A percentile compares a stretch with the other conserved stretches of the same genome.
Conservation (phyloP, 2,113 vertebrate species). For the Cochlearius cochlearius region DNA sequence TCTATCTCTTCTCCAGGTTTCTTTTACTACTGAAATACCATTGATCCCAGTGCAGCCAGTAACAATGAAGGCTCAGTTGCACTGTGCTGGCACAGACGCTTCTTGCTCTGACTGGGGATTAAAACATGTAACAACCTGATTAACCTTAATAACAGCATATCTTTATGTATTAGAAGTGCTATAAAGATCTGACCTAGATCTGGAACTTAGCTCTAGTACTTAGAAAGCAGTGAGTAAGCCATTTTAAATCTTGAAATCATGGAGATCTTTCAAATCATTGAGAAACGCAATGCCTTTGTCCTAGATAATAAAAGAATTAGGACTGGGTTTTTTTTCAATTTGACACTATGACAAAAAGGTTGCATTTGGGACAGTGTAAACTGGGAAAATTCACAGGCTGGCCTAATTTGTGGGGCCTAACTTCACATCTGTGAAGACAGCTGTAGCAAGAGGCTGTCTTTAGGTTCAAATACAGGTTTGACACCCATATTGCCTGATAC, state of each 20-base stretch:
- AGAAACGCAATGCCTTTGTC: neutral
- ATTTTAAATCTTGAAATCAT: neutral
- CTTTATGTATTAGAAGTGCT: neutral
- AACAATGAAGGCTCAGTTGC: neutral
- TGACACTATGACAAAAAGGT: neutral
- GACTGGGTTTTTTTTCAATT: neutral
- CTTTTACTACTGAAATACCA: neutral
- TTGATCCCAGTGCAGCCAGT: neutral
- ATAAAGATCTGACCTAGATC: neutral
- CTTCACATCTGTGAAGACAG: neutral
- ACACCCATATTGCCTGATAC: neutral
- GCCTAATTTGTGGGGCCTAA: neutral
- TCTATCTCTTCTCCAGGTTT: neutral
- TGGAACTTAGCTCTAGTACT: neutral
- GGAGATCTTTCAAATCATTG: neutral
- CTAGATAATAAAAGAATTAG: neutral
- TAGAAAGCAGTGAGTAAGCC: neutral
- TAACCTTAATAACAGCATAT: neutral
- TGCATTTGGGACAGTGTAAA: neutral
- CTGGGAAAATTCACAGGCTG: neutral
- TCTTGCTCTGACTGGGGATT: neutral
- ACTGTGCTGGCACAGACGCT: neutral
- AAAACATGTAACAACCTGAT: neutral
- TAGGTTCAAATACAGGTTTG: neutral
- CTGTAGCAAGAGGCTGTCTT: neutral